Percentiles rank a stretch among this genome's conserved stretches.
Evolutionary conservation across 2,888 invertebrate genomes (phyloP).

Genomic region (Nymphalis c-album): DNA sequence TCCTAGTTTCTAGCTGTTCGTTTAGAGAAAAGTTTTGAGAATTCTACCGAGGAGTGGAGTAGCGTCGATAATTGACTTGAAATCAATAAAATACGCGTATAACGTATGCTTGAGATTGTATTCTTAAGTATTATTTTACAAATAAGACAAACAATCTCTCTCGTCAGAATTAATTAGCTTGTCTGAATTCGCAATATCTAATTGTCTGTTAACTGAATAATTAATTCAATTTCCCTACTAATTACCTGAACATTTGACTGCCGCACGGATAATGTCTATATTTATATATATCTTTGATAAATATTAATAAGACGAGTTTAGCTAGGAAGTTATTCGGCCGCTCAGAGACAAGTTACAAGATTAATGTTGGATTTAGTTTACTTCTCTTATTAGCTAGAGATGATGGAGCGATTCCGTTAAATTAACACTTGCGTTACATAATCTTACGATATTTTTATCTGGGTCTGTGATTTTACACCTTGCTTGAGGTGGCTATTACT

Average conservation of each 20-base stretch:
- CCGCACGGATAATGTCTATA: constrained; percentile 40
- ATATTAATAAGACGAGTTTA: constrained; percentile 44
- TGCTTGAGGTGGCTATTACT: background rate
- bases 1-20: too few relatives aligned
- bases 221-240: constrained; percentile 46
- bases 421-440: constrained; percentile 31
- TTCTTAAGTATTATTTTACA: too few relatives aligned
- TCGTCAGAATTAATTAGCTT: constrained; percentile 14
- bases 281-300: constrained; percentile 48
- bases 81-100: too few relatives aligned
- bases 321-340: constrained; percentile 36
- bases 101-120: too few relatives aligned
- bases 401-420: constrained; percentile 34
- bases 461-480: background rate
- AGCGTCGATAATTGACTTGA: too few relatives aligned
- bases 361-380: constrained; percentile 41
- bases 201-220: constrained; percentile 20
- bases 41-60: too few relatives aligned
- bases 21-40: too few relatives aligned
- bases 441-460: constrained; percentile 3
- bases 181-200: constrained; percentile 21
- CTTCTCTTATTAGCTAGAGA: constrained; percentile 35
- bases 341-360: constrained; percentile 38
- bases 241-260: constrained; percentile 52
- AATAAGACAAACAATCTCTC: background rate